Base-by-base conservation (phyloP, 2,113 vertebrate species). In the Macroglossus sobrinus region DNA sequence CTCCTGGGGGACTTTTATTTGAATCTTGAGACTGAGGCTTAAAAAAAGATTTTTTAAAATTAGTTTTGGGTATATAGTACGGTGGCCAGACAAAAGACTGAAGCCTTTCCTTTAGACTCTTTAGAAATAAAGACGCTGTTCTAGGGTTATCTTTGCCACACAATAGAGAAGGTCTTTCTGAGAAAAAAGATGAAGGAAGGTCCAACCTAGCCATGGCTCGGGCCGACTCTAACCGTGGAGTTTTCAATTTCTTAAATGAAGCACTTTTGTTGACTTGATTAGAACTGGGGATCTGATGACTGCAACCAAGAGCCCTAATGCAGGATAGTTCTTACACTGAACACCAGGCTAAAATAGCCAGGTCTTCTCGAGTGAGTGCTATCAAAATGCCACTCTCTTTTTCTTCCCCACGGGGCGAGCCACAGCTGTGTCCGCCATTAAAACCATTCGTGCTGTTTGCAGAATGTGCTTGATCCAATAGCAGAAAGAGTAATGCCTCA, bases 401-500 rank as follows among this genome's bases (percentile, higher is more conserved):
- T 22, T 84, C 94, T 98, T 71, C 98, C 98, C 98, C 96, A 97
- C 13, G 93, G 97, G 99, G 75, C 98, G 99, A 0, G 98, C 98
- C 50, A 98, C 92, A 68, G 97, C 91, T 64, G 98, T 98, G 24
- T 99, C 98, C 64, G 99, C 97, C 78, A 96, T 92, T n/a, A 98
- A 94, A n/a, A 97, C 15, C 47, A 50, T 4, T 14, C 47, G 47
- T 50, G 47, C 47, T 50, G 47, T 50, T 50, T 50, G 47, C 47
- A 50, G 47, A 50, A 50, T 4, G 47, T 15, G 47, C 47, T 50
- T 50, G 47, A 15, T 50, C 47, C 47, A 7, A 15, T 93, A 7
- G 98, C 55, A 71, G 98, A 98, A 98, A 99, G 99, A 4, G 97
- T 97, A 45, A 99, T 69, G 30, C 98, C 98, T 93, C 94, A 98